A percentile compares a stretch with the other conserved stretches of the same genome.
phyloP scores from a whole-genome alignment of 2,797 vertebrate species.

The Sylvilagus floridanus region DNA sequence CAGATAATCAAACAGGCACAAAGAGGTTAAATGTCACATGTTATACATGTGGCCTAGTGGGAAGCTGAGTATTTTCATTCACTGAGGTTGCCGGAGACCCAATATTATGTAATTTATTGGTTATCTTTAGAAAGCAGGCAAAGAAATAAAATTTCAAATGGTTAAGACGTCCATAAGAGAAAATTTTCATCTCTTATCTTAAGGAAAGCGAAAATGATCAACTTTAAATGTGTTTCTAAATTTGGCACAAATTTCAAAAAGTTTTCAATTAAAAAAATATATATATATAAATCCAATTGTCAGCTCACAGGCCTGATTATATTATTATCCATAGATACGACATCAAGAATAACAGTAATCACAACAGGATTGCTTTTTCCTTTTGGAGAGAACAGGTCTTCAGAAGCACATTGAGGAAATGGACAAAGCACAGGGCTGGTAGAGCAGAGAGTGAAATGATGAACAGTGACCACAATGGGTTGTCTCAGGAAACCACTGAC shows the following conservation, averaged over 20 bases:
- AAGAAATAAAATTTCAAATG: background rate
- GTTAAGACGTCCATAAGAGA: background rate
- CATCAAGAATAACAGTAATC: background rate
- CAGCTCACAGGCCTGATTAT: background rate
- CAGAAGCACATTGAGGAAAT: background rate
- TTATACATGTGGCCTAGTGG: background rate
- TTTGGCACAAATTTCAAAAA: background rate
- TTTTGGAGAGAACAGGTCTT: background rate
- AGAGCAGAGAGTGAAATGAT: background rate
- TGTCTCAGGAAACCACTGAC: conserved; percentile 25
- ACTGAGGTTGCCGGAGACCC: background rate
- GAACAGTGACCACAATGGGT: background rate
- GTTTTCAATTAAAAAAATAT: background rate
- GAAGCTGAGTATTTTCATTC: background rate
- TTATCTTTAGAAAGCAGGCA: background rate
- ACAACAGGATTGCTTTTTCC: background rate
- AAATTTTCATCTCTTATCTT: background rate
- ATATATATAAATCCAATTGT: background rate
- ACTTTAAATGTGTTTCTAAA: background rate
- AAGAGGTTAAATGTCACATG: background rate
- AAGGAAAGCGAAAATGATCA: background rate
- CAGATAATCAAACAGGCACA: background rate
- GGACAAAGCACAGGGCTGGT: background rate
- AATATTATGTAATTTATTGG: background rate
- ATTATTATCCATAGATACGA: background rate